Percentiles rank a stretch among this genome's conserved stretches.
These are phyloP conservation scores for Amphipyra tragopoginis DNA, from an alignment of 2,888 invertebrate genomes.

Conservation along the genomic window DNA sequence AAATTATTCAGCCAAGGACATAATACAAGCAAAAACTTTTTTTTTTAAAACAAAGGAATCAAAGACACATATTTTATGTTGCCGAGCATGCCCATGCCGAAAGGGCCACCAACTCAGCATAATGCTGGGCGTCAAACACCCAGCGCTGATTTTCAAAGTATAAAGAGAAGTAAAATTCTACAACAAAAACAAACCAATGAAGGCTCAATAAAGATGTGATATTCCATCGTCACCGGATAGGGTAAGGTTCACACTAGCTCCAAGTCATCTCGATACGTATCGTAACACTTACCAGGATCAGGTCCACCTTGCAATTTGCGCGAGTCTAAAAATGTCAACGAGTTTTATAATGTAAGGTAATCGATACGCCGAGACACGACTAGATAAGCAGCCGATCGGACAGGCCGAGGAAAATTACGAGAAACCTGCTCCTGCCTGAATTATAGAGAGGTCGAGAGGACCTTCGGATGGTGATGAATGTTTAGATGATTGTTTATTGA, in stretches of 20 bases:
- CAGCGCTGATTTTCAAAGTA: too few species aligned
- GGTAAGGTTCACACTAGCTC: conserved; percentile 13
- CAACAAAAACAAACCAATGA: not conserved
- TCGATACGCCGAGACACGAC: conserved; percentile 49
- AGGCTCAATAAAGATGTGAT: not conserved
- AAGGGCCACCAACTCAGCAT: too few species aligned
- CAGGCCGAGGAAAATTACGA: conserved; percentile 31
- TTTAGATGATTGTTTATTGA: not conserved
- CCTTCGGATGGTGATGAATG: conserved; percentile 6
- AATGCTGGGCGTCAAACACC: too few species aligned
- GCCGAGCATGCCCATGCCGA: too few species aligned
- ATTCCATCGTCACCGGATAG: not conserved
- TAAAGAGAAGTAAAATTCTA: conserved; percentile 5
- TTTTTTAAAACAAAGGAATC: too few species aligned
- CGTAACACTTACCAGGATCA: conserved; percentile 33
- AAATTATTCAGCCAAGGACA: too few species aligned
- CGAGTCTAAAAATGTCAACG: conserved; percentile 59
- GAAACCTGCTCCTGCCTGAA: conserved; percentile 49
- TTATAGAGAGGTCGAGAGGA: conserved; percentile 16
- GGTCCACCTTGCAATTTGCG: conserved; percentile 55
- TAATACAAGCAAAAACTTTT: too few species aligned
- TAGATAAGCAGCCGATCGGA: conserved; percentile 49
- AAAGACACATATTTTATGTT: too few species aligned
- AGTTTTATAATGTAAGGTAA: conserved; percentile 61
- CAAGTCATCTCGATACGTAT: not conserved